These are phyloP conservation scores for Iselma pallidipennis DNA, from an alignment of 2,888 invertebrate species.

Conservation along the genomic window DNA sequence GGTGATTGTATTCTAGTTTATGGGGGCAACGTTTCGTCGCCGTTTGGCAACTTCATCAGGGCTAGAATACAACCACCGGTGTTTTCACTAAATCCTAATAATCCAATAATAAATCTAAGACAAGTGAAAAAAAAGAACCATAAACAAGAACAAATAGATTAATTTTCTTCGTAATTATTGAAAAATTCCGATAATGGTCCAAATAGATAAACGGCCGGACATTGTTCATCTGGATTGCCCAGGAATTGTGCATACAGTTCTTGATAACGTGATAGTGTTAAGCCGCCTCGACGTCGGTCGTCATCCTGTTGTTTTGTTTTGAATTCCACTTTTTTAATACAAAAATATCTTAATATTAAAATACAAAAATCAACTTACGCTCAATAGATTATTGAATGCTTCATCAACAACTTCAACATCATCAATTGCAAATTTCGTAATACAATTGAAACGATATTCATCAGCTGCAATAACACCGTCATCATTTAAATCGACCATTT, in stretches of 20 bases:
- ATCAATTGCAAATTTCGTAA: conserved; percentile 78
- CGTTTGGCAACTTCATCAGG: no score
- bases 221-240: conserved; percentile 74
- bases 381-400: conserved; percentile 74
- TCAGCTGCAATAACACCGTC: conserved; percentile 80
- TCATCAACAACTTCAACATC: conserved; percentile 76
- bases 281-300: conserved; percentile 77
- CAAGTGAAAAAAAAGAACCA: conserved; percentile 17
- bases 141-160: conserved; percentile 7
- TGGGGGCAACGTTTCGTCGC: not conserved
- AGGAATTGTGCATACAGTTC: conserved; percentile 83
- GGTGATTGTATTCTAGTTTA: no score
- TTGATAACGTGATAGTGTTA: conserved; percentile 77
- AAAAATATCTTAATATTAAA: not conserved
- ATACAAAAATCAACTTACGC: conserved; percentile 61
- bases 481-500: conserved; percentile 77
- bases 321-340: conserved; percentile 25
- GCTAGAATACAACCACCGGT: no score
- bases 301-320: conserved; percentile 75
- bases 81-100: no score
- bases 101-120: not conserved
- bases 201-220: conserved; percentile 75
- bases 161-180: conserved; percentile 18
- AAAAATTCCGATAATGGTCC: conserved; percentile 69
- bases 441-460: conserved; percentile 82